phyloP scores from a whole-genome alignment of 2,888 invertebrate genomes.

The Brachyopa scutellaris region DNA sequence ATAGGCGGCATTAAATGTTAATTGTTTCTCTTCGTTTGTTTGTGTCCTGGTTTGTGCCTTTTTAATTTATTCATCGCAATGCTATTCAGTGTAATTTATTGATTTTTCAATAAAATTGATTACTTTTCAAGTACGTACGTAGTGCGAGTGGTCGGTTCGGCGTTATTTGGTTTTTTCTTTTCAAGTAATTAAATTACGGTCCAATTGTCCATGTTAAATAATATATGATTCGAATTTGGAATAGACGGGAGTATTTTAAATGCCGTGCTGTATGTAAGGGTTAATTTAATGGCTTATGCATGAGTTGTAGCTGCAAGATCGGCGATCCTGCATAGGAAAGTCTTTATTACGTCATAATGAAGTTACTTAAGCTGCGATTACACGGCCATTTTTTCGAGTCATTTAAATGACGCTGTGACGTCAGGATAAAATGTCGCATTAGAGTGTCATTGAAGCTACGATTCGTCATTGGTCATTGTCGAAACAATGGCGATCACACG shows the following conservation, averaged over 20 bases:
- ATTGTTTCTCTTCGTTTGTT: conserved; percentile 24
- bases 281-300: background rate
- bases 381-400: too few species aligned
- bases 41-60: conserved; percentile 2
- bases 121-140: conserved; percentile 34
- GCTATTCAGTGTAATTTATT: conserved; percentile 55
- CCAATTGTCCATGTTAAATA: background rate
- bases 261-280: background rate
- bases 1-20: conserved; percentile 49
- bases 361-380: too few species aligned
- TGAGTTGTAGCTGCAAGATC: background rate
- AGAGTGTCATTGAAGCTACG: too few species aligned
- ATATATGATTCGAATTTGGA: conserved; percentile 14
- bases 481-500: too few species aligned
- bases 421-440: too few species aligned
- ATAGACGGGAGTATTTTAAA: background rate
- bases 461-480: too few species aligned
- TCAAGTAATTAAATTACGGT: conserved; percentile 19
- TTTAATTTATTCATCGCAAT: conserved; percentile 51
- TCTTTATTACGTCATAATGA: too few species aligned
- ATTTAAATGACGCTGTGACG: too few species aligned
- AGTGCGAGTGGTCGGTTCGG: background rate
- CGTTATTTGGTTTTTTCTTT: conserved; percentile 16
- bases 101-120: conserved; percentile 47
- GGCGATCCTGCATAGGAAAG: too few species aligned